Evolutionary conservation across 2,888 invertebrate genomes (phyloP).

Genomic region (Drosophila testacea): DNA sequence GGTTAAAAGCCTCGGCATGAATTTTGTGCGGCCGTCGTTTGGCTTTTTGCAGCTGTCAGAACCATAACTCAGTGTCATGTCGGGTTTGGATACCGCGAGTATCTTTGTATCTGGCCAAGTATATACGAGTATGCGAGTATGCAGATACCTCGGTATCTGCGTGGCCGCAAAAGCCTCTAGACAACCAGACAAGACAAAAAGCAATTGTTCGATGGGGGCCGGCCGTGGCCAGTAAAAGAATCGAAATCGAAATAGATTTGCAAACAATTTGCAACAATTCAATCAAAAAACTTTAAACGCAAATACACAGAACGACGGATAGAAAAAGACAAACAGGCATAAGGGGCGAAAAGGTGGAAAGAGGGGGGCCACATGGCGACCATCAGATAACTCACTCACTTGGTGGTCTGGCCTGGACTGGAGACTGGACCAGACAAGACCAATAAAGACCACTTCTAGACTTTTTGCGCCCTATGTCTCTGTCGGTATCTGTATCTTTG

Average conservation of each 20-base stretch:
- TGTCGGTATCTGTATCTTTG: constrained; percentile 50
- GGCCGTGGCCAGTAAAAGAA: constrained; percentile 50
- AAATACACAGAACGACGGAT: constrained; percentile 61
- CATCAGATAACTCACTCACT: constrained; percentile 82
- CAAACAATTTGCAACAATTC: constrained; percentile 84
- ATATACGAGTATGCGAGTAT: constrained; percentile 29
- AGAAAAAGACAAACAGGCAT: constrained; percentile 38
- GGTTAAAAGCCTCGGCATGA: constrained; percentile 48
- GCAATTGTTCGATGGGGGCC: constrained; percentile 70
- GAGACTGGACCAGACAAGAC: constrained; percentile 48
- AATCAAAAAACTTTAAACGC: constrained; percentile 83
- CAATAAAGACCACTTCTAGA: constrained; percentile 66
- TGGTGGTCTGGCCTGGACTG: constrained; percentile 63
- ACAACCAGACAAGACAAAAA: constrained; percentile 72
- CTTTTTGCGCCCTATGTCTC: constrained; percentile 63
- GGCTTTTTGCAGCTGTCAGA: constrained; percentile 75
- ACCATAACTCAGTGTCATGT: constrained; percentile 81
- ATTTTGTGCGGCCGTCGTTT: constrained; percentile 43
- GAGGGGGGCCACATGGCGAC: constrained; percentile 50
- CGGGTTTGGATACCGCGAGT: constrained; percentile 46
- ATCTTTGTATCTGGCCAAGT: constrained; percentile 50
- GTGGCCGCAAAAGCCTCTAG: constrained; percentile 64
- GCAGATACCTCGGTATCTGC: constrained; percentile 51
- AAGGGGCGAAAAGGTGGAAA: constrained; percentile 24
- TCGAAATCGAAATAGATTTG: constrained; percentile 78